Evolutionary conservation across 2,888 invertebrate species (phyloP).

Genomic region (Flexamia atlantica): DNA sequence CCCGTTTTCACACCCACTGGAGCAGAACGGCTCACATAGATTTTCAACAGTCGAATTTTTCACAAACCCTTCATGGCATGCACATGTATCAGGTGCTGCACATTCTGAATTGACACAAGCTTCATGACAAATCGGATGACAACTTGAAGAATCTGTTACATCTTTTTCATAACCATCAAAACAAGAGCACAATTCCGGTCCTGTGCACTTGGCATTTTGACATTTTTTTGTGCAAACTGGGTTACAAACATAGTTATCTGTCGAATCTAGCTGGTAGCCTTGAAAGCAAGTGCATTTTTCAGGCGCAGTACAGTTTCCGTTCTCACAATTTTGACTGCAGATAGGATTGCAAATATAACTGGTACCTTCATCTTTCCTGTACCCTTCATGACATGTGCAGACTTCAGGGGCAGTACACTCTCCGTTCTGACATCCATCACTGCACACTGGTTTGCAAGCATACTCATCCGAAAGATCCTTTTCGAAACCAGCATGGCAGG

Average conservation of each 20-base stretch:
- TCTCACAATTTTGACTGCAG: constrained; percentile 26
- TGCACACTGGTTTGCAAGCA: constrained; percentile 13
- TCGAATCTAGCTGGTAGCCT: neutral
- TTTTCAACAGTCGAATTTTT: neutral
- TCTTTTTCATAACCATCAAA: constrained; percentile 31
- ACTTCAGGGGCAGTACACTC: constrained; percentile 8
- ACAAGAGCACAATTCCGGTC: constrained; percentile 48
- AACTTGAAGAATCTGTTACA: neutral
- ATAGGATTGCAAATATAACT: constrained; percentile 27
- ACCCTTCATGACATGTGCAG: constrained; percentile 16
- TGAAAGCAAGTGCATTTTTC: constrained; percentile 43
- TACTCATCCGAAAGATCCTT: neutral
- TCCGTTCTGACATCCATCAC: constrained; percentile 5
- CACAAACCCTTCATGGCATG: constrained; percentile 11
- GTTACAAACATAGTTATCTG: constrained; percentile 25
- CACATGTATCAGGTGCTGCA: constrained; percentile 8
- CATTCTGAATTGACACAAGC: constrained; percentile 8
- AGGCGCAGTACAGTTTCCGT: constrained; percentile 47
- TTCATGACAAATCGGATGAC: constrained; percentile 17
- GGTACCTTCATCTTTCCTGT: neutral
- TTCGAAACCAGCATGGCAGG: constrained; percentile 11
- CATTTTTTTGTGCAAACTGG: constrained; percentile 40
- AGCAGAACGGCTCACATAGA: constrained; percentile 13
- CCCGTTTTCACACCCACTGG: constrained; percentile 26
- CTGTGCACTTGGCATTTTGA: constrained; percentile 29